A percentile compares a stretch with the other conserved stretches of the same genome.
These are phyloP conservation scores for Amphipoea lucens DNA, from an alignment of 2,888 invertebrate species.

Conservation along the genomic window DNA sequence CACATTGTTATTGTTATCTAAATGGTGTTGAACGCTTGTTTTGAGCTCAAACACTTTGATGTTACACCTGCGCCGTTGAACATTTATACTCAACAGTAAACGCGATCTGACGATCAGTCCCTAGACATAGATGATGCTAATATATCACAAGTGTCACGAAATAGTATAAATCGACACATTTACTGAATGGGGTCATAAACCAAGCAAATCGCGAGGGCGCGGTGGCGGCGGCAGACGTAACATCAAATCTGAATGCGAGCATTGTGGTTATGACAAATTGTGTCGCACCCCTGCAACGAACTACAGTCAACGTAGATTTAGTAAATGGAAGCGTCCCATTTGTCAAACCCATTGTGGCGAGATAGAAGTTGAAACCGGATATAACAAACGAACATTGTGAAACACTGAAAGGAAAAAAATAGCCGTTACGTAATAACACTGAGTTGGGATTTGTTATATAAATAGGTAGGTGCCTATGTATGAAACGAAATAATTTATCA, in stretches of 20 bases:
- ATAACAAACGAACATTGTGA: slow-evolving; percentile 33
- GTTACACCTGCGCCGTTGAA: slow-evolving; percentile 72
- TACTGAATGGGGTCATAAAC: slow-evolving; percentile 69
- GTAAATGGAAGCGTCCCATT: slow-evolving; percentile 62
- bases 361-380: slow-evolving; percentile 48
- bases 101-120: slow-evolving; percentile 36
- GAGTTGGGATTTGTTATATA: slow-evolving; percentile 15
- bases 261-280: slow-evolving; percentile 78
- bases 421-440: slow-evolving; percentile 27
- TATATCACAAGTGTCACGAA: slow-evolving; percentile 50
- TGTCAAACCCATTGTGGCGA: slow-evolving; percentile 43
- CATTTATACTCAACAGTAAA: slow-evolving; percentile 54
- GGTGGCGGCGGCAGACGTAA: slow-evolving; percentile 69
- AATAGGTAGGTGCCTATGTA: slow-evolving; percentile 24
- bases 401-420: slow-evolving; percentile 37
- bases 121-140: slow-evolving; percentile 45
- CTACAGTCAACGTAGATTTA: slow-evolving; percentile 58
- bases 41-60: slow-evolving; percentile 75
- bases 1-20: slow-evolving; percentile 71
- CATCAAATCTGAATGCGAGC: slow-evolving; percentile 75
- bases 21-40: slow-evolving; percentile 70
- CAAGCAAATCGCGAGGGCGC: slow-evolving; percentile 67
- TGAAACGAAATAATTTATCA: slow-evolving; percentile 49
- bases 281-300: slow-evolving; percentile 69
- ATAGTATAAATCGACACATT: slow-evolving; percentile 71